Conservation (phyloP, 2,113 vertebrate genomes). For the Lonchura striata region DNA sequence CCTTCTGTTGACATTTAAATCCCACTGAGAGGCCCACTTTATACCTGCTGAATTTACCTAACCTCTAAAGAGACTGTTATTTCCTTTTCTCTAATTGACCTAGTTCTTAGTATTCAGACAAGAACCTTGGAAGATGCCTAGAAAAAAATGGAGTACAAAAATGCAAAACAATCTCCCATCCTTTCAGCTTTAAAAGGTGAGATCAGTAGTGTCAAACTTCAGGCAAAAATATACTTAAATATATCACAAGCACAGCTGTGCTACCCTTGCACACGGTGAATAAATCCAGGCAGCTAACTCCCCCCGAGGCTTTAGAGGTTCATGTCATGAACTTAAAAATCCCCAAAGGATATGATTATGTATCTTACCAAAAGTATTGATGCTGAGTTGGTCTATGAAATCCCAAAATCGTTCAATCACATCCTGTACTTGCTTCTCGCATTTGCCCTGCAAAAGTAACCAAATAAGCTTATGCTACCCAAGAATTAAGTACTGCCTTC, state of each 20-base stretch:
- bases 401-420: constrained; percentile 97
- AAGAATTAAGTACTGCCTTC: neutral
- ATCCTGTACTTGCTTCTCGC: constrained; percentile 97
- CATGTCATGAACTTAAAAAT: neutral
- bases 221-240: neutral
- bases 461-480: neutral
- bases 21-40: neutral
- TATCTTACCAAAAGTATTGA: constrained; percentile 92
- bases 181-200: neutral
- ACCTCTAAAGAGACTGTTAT: neutral
- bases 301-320: neutral
- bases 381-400: constrained; percentile 97
- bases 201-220: neutral
- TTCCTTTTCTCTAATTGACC: neutral
- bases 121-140: neutral
- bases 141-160: neutral
- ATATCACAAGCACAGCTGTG: neutral
- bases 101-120: neutral
- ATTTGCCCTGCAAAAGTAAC: constrained; percentile 84
- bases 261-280: neutral
- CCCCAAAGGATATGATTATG: neutral
- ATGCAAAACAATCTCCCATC: neutral
- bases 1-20: neutral
- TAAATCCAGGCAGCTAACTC: neutral
- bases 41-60: neutral